phyloP scores from a whole-genome alignment of 2,113 vertebrate species.

The Anoura caudifer region DNA sequence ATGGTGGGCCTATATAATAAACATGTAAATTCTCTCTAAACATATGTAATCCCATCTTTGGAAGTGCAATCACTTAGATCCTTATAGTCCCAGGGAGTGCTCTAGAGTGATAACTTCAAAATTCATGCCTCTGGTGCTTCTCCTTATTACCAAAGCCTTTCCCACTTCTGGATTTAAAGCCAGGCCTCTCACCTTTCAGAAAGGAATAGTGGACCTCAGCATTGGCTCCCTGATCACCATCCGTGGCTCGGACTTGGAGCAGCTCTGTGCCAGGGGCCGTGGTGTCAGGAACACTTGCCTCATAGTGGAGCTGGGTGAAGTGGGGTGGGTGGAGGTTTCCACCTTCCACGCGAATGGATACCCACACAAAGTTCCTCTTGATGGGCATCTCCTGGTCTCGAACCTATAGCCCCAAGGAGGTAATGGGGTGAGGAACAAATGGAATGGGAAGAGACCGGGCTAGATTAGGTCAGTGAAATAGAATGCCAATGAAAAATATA shows the following conservation, averaged over 20 bases:
- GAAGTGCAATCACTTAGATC: neutral
- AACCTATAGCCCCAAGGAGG: constrained; percentile 81
- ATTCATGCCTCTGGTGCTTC: neutral
- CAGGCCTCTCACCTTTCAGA: constrained; percentile 87
- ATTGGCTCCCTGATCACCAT: constrained; percentile 90
- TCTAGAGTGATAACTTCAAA: neutral
- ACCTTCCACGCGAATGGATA: constrained; percentile 86
- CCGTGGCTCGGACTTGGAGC: constrained; percentile 89
- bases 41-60: neutral
- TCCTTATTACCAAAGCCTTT: neutral
- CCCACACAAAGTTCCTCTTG: constrained; percentile 93
- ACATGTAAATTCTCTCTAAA: neutral
- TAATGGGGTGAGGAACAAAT: neutral
- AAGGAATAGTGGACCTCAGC: constrained; percentile 91
- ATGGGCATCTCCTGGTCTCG: constrained; percentile 95
- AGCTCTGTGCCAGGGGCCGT: constrained; percentile 85
- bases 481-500: neutral
- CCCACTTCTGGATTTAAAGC: too few relatives aligned
- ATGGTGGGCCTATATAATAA: neutral
- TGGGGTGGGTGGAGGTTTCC: constrained; percentile 90
- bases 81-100: neutral
- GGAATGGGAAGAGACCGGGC: neutral
- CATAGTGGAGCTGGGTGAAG: constrained; percentile 88
- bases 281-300: constrained; percentile 83
- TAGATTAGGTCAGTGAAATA: neutral